Evolutionary conservation across 2,113 vertebrate genomes (phyloP), one percentile per base, ranked within the genome.

Genomic region (Dinomys branickii): DNA sequence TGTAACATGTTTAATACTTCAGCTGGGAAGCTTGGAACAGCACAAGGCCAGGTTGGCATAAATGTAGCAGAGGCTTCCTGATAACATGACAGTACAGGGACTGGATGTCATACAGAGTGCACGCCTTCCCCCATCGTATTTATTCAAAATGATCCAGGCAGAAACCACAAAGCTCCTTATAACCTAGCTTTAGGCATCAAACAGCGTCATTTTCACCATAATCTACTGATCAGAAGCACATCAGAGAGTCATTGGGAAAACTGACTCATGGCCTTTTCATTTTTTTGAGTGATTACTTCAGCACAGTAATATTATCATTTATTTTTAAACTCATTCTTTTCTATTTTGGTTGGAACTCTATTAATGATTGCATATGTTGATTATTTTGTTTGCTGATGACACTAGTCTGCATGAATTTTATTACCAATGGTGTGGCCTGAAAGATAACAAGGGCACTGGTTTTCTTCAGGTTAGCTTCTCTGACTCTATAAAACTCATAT

Each of bases 401-500:
- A 93, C 20, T 80, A 41, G 78, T 38, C 73, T 88, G 3, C 35
- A 93, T n/a, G 6, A 17, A 75, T 85, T 85, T 94, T 22, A 92
- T 61, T 85, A 86, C 67, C 67, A 93, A 85, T 28, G 90, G 63
- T 1, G 81, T 71, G 63, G 24, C 88, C 35, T n/a, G 82, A 91
- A 2, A 63, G 19, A 82, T 3, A 94, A 52, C 13, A 77, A 90
- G 63, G 7, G 26, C 65, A 91, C 63, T 78, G 78, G n/a, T 94
- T 85, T 92, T 93, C 89, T 80, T 69, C 16, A 73, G n/a, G 28
- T 35, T 93, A 8, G 13, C 73, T 85, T 96, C 69, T 67, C 38
- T 63, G 22, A 96, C 28, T 77, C 44, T 12, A 84, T 91, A 56
- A 17, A 92, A 91, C n/a, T 75, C 82, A 92, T 90, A 94, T 94